Conservation (phyloP, 2,888 invertebrate genomes). For the Zaprionus lineosus region DNA sequence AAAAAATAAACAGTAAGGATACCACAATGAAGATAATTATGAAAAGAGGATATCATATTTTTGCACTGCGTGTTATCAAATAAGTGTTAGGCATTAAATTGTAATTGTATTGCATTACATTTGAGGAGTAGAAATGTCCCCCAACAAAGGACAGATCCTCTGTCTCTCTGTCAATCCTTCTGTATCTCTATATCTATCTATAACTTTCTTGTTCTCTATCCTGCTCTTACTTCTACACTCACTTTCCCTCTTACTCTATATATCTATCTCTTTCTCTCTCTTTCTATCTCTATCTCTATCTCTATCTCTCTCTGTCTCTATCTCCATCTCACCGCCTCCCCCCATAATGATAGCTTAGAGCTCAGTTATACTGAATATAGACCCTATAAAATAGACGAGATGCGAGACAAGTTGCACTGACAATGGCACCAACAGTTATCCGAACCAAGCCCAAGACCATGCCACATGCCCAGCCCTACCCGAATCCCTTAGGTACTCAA, state of each 20-base stretch:
- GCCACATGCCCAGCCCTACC: too few species aligned
- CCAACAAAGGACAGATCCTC: constrained; percentile 2
- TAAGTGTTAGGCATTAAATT: constrained; percentile 72
- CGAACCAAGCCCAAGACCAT: neutral
- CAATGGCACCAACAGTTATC: constrained; percentile 18
- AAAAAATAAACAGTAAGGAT: constrained; percentile 19
- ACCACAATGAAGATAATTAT: constrained; percentile 15
- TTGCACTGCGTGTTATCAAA: constrained; percentile 71
- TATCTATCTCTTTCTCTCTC: too few species aligned
- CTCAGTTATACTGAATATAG: neutral
- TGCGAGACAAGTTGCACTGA: constrained; percentile 23
- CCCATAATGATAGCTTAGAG: constrained; percentile 8
- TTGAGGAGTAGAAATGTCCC: constrained; percentile 34
- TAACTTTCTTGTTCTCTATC: too few species aligned
- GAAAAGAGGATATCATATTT: constrained; percentile 55
- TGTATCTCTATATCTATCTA: too few species aligned
- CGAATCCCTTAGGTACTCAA: neutral
- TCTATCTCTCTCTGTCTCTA: too few species aligned
- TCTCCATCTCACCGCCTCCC: too few species aligned
- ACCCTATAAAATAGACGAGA: constrained; percentile 4
- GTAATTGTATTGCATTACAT: constrained; percentile 49
- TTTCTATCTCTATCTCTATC: too few species aligned
- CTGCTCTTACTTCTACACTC: too few species aligned
- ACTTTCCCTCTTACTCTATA: too few species aligned
- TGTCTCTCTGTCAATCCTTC: too few species aligned